Evolutionary conservation across 2,888 invertebrate species (phyloP).

Genomic region (Philhelius pedissequus): DNA sequence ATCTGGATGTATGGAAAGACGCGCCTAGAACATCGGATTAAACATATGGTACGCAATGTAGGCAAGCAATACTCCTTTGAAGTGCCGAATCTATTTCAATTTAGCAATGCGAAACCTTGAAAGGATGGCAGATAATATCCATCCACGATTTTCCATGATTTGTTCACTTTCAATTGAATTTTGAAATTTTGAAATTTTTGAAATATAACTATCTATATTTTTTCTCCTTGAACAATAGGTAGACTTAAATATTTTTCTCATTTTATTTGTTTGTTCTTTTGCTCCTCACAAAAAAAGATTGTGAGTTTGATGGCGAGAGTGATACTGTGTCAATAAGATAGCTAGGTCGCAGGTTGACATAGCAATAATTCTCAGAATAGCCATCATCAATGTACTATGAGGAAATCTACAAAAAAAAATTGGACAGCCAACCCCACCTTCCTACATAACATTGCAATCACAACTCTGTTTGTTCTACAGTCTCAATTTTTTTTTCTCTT

Average conservation of each 20-base stretch:
- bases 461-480: conserved; percentile 8
- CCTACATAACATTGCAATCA: not conserved
- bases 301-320: not conserved
- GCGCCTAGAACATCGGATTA: too few species aligned
- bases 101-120: too few species aligned
- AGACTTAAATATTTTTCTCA: not conserved
- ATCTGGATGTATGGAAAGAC: too few species aligned
- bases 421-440: not conserved
- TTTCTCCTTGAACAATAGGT: not conserved
- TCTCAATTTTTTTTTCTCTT: not conserved
- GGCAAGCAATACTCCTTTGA: too few species aligned
- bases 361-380: conserved; percentile 4
- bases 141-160: too few species aligned
- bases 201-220: not conserved
- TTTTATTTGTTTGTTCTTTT: not conserved
- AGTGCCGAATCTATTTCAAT: too few species aligned
- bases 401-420: not conserved
- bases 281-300: not conserved
- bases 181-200: too few species aligned
- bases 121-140: too few species aligned
- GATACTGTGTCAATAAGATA: not conserved
- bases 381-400: conserved; percentile 19
- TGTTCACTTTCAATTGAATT: too few species aligned
- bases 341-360: not conserved
- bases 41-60: too few species aligned